Conservation (phyloP, 2,888 invertebrate species). For the Pachymerium ferrugineum region DNA sequence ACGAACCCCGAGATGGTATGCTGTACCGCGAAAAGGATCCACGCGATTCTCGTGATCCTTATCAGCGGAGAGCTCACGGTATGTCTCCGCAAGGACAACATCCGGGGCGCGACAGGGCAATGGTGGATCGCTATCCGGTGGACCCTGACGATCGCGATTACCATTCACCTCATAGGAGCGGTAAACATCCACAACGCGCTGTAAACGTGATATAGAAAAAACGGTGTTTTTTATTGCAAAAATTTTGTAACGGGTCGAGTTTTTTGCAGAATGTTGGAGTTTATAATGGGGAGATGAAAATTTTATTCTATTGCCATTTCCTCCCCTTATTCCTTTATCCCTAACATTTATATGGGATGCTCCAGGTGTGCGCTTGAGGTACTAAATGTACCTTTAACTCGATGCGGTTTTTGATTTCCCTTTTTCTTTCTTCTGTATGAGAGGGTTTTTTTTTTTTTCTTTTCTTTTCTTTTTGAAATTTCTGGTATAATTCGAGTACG, state of each 20-base stretch:
- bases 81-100: constrained; percentile 6
- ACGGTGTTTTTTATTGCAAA: neutral
- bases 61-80: neutral
- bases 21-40: constrained; percentile 33
- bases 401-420: neutral
- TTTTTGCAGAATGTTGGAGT: neutral
- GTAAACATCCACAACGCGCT: constrained; percentile 34
- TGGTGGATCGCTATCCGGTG: constrained; percentile 10
- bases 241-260: neutral
- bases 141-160: constrained; percentile 31
- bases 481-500: too few species aligned
- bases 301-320: neutral
- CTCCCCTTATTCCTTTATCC: neutral
- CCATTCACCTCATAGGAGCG: constrained; percentile 34
- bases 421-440: neutral
- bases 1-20: constrained; percentile 35
- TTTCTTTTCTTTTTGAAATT: too few species aligned
- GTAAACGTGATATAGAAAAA: constrained; percentile 36
- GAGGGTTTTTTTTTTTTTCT: too few species aligned
- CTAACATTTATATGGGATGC: too few species aligned
- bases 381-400: neutral
- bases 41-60: neutral
- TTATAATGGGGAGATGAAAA: neutral
- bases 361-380: neutral
- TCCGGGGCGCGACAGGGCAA: neutral